Evolutionary conservation across 2,888 invertebrate species (phyloP), one percentile per base, ranked within the genome.

Genomic region (Protodeltote pygarga): DNA sequence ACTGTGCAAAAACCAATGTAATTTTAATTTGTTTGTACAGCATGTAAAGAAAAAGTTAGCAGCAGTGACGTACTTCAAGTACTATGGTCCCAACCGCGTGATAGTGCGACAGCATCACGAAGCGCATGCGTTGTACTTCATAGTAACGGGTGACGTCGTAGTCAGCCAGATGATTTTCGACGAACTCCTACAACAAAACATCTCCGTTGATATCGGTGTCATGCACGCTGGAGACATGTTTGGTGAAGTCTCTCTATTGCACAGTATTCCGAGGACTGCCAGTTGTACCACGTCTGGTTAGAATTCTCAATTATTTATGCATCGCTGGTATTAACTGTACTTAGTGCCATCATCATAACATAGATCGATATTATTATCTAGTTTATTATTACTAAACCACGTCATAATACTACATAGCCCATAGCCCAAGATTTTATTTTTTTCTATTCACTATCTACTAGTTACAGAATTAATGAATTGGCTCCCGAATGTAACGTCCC

Each of bases 201-300:
- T 91, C 0, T 89, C 89, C 0, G 80, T 88, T 10, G 92, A 93
- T 9, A 80, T 93, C 5, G 93, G 93, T 3, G 73, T 73, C 0
- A 88, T 94, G 81, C 89, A 88, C 14, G 57, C 92, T 0, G 95
- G 95, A 0, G 93, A 93, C 39, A 93, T 93, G 89, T 95, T 95
- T 64, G 95, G 95, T 0, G 95, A 95, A 79, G 93, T 94, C 8
- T 94, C 94, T 0, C 76, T 95, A 23, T 74, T 95, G 37, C 94
- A 95, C 61, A 90, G 91, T 14, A 92, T 94, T 28, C 91, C 91
- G 3, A 89, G 95, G 71, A 93, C 93, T 4, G 94, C 94, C 10
- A 95, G 95, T 0, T 92, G 93, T 41, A 91, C 92, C 5, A 94
- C 94, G 16, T 70, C 74, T 42, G 93, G 94, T 94, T 64, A 84